phyloP scores from a whole-genome alignment of 2,113 vertebrate genomes.

The Oenanthe melanoleuca region DNA sequence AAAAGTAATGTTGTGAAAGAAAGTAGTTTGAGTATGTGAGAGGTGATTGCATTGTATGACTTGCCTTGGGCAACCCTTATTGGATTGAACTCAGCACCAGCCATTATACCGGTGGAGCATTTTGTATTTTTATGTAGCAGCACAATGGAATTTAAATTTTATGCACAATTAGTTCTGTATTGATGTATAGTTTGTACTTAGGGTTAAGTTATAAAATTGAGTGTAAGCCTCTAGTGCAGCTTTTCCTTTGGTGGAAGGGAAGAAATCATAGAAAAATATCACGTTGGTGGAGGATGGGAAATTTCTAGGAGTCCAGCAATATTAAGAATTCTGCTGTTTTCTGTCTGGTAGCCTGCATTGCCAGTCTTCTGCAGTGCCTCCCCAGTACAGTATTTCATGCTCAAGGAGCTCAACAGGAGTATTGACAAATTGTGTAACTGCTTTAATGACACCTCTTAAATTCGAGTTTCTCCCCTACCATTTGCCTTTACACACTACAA shows the following conservation, averaged over 20 bases:
- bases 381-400: not conserved
- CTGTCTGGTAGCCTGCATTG: not conserved
- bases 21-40: slow-evolving; percentile 49
- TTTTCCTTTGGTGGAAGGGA: slow-evolving; percentile 34
- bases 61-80: slow-evolving; percentile 47
- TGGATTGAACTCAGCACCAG: slow-evolving; percentile 34
- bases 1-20: slow-evolving; percentile 76
- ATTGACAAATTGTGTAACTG: not conserved
- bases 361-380: not conserved
- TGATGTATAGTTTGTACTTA: slow-evolving; percentile 62
- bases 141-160: slow-evolving; percentile 70
- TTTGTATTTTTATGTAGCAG: slow-evolving; percentile 64
- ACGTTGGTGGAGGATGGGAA: not conserved
- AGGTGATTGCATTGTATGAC: slow-evolving; percentile 70
- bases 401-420: not conserved
- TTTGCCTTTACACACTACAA: not conserved
- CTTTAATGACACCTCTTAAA: not conserved
- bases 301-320: not conserved
- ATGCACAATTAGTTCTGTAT: slow-evolving; percentile 71
- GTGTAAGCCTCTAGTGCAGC: not conserved
- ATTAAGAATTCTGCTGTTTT: not conserved
- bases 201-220: slow-evolving; percentile 44
- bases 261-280: not conserved
- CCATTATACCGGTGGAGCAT: slow-evolving; percentile 14
- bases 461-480: not conserved